phyloP scores from a whole-genome alignment of 2,113 vertebrate genomes.

The Carollia perspicillata region DNA sequence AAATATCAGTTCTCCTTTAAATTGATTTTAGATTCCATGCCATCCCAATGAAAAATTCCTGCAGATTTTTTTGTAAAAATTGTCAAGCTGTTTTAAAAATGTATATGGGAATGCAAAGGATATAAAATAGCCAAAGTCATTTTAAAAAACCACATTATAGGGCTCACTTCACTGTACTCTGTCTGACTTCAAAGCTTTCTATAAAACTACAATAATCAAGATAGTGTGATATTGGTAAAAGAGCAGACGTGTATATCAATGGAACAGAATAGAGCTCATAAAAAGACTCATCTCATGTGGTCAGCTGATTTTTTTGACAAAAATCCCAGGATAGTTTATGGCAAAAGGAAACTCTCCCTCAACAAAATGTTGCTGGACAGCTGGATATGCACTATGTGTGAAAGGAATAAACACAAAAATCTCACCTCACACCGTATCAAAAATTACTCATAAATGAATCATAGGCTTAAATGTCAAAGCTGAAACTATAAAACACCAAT shows the following conservation, averaged over 20 bases:
- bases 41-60: too few relatives aligned
- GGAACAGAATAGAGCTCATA: too few relatives aligned
- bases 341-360: background rate
- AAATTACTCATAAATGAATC: background rate
- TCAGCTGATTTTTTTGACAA: too few relatives aligned
- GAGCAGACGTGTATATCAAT: too few relatives aligned
- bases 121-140: background rate
- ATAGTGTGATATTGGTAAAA: too few relatives aligned
- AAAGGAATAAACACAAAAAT: background rate
- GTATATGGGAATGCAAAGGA: too few relatives aligned
- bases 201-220: background rate
- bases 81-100: background rate
- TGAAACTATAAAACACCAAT: background rate
- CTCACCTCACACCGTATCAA: background rate
- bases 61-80: background rate
- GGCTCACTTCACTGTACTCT: background rate
- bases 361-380: background rate
- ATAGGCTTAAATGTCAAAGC: too few relatives aligned
- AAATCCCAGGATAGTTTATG: too few relatives aligned
- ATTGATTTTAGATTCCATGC: too few relatives aligned
- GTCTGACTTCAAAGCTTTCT: background rate
- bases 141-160: background rate
- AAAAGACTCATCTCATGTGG: too few relatives aligned
- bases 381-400: background rate
- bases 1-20: too few relatives aligned